Percentiles rank a stretch among this genome's conserved stretches.
Conservation (phyloP, 1,140 invertebrate species). For the Drosophila pandora region DNA sequence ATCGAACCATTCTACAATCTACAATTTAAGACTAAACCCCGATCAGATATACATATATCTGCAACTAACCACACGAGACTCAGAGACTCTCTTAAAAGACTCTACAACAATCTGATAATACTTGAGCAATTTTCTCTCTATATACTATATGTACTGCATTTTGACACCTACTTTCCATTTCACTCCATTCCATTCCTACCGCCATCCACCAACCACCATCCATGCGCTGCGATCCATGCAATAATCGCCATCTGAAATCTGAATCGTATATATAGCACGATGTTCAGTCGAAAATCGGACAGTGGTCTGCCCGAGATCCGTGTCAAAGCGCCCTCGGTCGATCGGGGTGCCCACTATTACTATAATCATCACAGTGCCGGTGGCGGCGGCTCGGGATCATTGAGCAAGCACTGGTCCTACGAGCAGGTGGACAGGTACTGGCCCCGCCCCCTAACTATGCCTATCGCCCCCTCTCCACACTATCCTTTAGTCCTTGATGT, state of each 20-base stretch:
- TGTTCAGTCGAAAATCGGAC: conserved; percentile 88
- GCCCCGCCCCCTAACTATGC: conserved; percentile 42
- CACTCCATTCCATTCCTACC: conserved; percentile 39
- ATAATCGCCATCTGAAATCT: conserved; percentile 18
- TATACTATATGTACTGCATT: conserved; percentile 33
- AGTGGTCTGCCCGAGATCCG: conserved; percentile 89
- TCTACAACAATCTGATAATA: conserved; percentile 29
- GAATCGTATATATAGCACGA: conserved; percentile 52
- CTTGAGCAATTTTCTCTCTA: conserved; percentile 36
- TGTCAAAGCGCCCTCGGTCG: conserved; percentile 90
- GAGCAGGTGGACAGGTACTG: conserved; percentile 82
- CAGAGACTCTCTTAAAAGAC: conserved; percentile 19
- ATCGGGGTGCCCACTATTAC: conserved; percentile 85
- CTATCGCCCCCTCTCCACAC: conserved; percentile 24
- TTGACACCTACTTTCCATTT: conserved; percentile 40
- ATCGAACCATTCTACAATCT: conserved; percentile 36
- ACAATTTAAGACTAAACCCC: conserved; percentile 24
- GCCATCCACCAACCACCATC: conserved; percentile 18
- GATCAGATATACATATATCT: conserved; percentile 13
- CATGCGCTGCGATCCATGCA: conserved; percentile 14
- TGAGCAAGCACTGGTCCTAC: conserved; percentile 83
- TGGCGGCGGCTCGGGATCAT: conserved; percentile 72
- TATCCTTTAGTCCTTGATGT: conserved; percentile 11
- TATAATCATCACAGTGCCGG: conserved; percentile 83
- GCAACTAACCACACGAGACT: conserved; percentile 23